Evolutionary conservation across 2,113 vertebrate species (phyloP), one percentile per base, ranked within the genome.

Genomic region (Lanius collurio): DNA sequence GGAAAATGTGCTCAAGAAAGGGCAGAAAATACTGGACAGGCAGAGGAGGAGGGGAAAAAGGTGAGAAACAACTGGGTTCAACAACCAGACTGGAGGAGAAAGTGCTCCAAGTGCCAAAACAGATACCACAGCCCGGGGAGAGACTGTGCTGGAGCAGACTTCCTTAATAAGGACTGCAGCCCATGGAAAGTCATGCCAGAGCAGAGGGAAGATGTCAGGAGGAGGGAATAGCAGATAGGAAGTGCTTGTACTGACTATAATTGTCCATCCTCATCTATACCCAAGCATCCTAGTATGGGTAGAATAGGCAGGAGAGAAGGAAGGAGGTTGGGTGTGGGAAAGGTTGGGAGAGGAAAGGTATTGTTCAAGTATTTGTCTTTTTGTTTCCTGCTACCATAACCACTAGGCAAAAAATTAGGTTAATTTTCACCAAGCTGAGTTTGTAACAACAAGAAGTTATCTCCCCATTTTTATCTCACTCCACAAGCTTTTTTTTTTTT

Each of bases 201-300:
- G 41, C 31, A 60, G 42, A 26, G 33, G 52, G 52, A 69, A 49
- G 19, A 15, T 28, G 20, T 52, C 49, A 47, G 55, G 47, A 83
- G 19, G 19, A 80, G 67, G 30, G 10, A 37, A 19, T 4, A 7
- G 11, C 19, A 60, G 62, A 62, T 18, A 22, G 42, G 19, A 87
- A 15, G 7, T 7, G 6, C 56, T 63, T 57, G 76, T 64, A 9
- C n/a, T 62, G 26, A 22, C 49, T 17, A 6, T 41, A n/a, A 62
- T 52, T 0, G 0, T 23, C 42, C 26, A 57, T 23, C 28, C 18
- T 15, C 39, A 49, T 42, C 27, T 6, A 31, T 8, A 6, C 4
- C 22, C 6, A 21, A 23, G 21, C 11, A 12, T 11, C 33, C 17
- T 65, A 47, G 3, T 10, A 11, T 20, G 5, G 20, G 23, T 31